Conservation (phyloP, 2,113 vertebrate species). For the Petrocephalus zakoni region DNA sequence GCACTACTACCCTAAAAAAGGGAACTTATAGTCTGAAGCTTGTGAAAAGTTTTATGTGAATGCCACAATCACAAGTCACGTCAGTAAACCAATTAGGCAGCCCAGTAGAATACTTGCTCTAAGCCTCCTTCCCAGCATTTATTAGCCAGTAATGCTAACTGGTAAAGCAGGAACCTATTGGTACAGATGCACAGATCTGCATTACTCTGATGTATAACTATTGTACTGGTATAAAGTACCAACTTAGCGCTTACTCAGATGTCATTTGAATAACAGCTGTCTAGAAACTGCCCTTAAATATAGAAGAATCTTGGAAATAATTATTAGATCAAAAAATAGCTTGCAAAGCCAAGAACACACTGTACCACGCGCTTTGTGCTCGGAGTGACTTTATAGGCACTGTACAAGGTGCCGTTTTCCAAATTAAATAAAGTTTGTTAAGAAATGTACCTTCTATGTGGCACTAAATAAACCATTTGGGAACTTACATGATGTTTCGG, state of each 20-base stretch:
- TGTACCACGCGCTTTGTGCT: neutral
- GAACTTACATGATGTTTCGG: neutral
- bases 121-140: constrained; percentile 14
- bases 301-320: neutral
- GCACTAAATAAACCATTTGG: neutral
- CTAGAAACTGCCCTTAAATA: neutral
- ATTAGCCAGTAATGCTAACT: neutral
- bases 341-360: neutral
- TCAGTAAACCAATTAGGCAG: constrained; percentile 16
- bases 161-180: neutral
- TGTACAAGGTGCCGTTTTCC: neutral
- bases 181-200: neutral
- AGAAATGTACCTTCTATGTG: constrained; percentile 12
- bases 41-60: constrained; percentile 26
- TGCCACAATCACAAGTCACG: constrained; percentile 15
- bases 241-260: neutral
- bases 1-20: neutral
- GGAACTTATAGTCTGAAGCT: neutral
- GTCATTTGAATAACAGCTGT: constrained; percentile 9
- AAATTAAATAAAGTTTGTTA: constrained; percentile 15
- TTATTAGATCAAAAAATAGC: constrained; percentile 12
- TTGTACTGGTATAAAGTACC: neutral
- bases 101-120: constrained; percentile 14
- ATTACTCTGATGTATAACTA: neutral
- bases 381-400: constrained; percentile 9